Evolutionary conservation across 2,888 invertebrate genomes (phyloP).

Genomic region (Orthosia gracilis): DNA sequence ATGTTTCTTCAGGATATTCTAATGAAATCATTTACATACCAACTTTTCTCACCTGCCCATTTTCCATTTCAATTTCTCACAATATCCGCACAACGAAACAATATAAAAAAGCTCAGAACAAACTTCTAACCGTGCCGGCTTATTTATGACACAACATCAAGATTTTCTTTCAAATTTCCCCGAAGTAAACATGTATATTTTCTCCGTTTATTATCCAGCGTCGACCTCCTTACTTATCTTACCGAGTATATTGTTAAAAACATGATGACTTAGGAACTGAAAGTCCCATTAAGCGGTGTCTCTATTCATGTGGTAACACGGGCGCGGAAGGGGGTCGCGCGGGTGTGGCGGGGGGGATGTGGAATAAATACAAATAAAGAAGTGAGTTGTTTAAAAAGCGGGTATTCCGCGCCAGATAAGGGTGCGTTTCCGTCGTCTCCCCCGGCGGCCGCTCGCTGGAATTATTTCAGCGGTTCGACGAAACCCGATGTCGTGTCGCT

Average conservation of each 20-base stretch:
- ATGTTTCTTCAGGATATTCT: neutral
- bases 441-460: slow-evolving; percentile 82
- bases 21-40: slow-evolving; percentile 41
- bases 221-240: slow-evolving; percentile 87
- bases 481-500: slow-evolving; percentile 87
- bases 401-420: slow-evolving; percentile 89
- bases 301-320: slow-evolving; percentile 89
- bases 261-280: slow-evolving; percentile 91
- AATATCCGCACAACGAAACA: slow-evolving; percentile 69
- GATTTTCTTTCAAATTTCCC: slow-evolving; percentile 82
- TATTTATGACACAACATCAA: slow-evolving; percentile 85
- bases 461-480: slow-evolving; percentile 90
- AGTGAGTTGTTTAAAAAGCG: slow-evolving; percentile 91
- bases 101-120: slow-evolving; percentile 73
- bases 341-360: slow-evolving; percentile 68
- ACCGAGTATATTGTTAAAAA: slow-evolving; percentile 87
- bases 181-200: slow-evolving; percentile 84
- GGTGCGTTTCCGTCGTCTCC: slow-evolving; percentile 89
- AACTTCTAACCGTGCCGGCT: slow-evolving; percentile 74
- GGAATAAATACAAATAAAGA: slow-evolving; percentile 90
- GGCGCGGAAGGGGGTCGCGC: slow-evolving; percentile 76
- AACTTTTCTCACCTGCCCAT: slow-evolving; percentile 49
- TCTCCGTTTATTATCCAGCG: slow-evolving; percentile 89
- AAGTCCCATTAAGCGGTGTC: slow-evolving; percentile 90
- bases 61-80: slow-evolving; percentile 71